A percentile compares a stretch with the other conserved stretches of the same genome.
phyloP scores from a whole-genome alignment of 2,113 vertebrate species.

The Periophthalmodon schlosseri region DNA sequence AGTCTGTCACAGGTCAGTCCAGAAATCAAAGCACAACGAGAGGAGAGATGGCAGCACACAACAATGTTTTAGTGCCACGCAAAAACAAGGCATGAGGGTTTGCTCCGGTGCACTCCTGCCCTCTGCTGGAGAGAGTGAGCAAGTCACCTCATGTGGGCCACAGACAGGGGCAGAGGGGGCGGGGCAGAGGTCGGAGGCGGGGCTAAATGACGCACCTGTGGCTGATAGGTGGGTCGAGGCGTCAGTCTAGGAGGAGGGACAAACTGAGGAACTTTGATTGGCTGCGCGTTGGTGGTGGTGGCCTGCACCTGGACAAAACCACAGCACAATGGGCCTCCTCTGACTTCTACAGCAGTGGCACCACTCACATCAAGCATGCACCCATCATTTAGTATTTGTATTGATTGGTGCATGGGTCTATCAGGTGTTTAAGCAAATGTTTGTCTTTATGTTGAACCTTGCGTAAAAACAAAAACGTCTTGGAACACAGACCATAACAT shows the following conservation, averaged over 20 bases:
- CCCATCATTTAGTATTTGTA: not conserved
- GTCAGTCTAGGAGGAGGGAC: constrained; percentile 98
- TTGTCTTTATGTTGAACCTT: too few species aligned
- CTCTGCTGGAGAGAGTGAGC: constrained; percentile 65
- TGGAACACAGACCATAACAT: too few species aligned
- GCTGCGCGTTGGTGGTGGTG: constrained; percentile 83
- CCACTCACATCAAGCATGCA: not conserved
- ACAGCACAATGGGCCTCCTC: constrained; percentile 58
- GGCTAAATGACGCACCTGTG: constrained; percentile 88
- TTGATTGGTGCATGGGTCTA: not conserved
- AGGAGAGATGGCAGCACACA: constrained; percentile 64
- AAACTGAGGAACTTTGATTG: constrained; percentile 99
- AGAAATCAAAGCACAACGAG: constrained; percentile 58
- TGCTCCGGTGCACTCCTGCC: constrained; percentile 60
- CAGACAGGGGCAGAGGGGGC: constrained; percentile 62
- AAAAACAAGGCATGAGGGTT: constrained; percentile 59
- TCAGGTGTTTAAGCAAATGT: too few species aligned
- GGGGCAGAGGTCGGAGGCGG: constrained; percentile 61
- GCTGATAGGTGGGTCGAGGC: constrained; percentile 95
- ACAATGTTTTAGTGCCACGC: constrained; percentile 66
- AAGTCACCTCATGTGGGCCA: constrained; percentile 54
- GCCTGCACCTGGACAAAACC: constrained; percentile 92
- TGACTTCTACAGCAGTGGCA: constrained; percentile 1
- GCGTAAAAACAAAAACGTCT: too few species aligned
- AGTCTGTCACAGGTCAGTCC: constrained; percentile 49